Conservation (phyloP, 2,888 invertebrate genomes). For the Agrotis ipsilon region DNA sequence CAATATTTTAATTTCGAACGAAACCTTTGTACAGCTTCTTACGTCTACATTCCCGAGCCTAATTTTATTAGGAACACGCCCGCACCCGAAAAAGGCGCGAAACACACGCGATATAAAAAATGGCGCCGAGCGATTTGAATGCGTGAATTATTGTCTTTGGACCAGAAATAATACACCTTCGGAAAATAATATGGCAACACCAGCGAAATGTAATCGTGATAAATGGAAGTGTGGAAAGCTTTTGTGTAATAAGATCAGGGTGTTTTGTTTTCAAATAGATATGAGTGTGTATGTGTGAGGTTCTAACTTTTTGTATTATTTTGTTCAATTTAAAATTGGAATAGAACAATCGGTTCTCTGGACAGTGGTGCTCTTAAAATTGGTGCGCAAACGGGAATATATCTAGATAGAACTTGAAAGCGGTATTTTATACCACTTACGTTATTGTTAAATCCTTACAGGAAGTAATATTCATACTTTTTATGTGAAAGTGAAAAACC, state of each 20-base stretch:
- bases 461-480: too few species aligned
- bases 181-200: conserved; percentile 82
- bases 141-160: conserved; percentile 90
- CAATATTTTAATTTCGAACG: neutral
- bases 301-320: neutral
- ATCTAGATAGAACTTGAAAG: too few species aligned
- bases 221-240: conserved; percentile 72
- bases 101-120: conserved; percentile 92
- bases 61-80: conserved; percentile 91
- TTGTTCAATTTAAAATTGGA: neutral
- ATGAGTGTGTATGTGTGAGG: neutral
- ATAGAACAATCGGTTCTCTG: too few species aligned
- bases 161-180: conserved; percentile 88
- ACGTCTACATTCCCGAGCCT: conserved; percentile 82
- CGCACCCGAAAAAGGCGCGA: conserved; percentile 91
- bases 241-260: conserved; percentile 46
- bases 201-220: conserved; percentile 77
- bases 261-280: conserved; percentile 49
- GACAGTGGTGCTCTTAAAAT: too few species aligned
- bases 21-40: conserved; percentile 69
- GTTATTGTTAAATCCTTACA: too few species aligned
- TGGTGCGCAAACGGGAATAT: too few species aligned
- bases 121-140: conserved; percentile 90
- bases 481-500: too few species aligned
- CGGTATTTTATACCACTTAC: too few species aligned